A percentile compares a stretch with the other conserved stretches of the same genome.
These are phyloP conservation scores for Apamea monoglypha DNA, from an alignment of 2,888 invertebrate species.

Conservation along the genomic window DNA sequence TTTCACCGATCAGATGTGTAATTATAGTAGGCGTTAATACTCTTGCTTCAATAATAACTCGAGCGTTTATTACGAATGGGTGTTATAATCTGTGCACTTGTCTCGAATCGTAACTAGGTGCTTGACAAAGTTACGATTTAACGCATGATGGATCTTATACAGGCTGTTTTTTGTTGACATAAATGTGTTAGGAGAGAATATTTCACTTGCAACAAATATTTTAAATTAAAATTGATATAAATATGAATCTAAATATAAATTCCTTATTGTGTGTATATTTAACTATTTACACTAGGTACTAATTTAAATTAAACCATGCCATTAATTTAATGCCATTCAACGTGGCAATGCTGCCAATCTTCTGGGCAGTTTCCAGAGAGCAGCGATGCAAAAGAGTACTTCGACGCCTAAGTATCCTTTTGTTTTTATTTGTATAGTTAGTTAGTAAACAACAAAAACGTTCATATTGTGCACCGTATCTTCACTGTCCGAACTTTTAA, in stretches of 20 bases:
- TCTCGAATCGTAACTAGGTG: conserved; percentile 36
- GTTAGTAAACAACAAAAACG: too few relatives aligned
- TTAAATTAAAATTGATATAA: neutral
- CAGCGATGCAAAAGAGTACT: neutral
- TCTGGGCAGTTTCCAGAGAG: neutral
- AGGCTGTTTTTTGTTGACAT: conserved; percentile 4
- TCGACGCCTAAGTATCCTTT: neutral
- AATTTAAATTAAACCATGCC: too few relatives aligned
- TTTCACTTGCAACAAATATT: neutral
- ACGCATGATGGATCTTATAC: conserved; percentile 29
- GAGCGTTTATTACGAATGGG: conserved; percentile 56
- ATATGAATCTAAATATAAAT: neutral
- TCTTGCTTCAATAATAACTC: conserved; percentile 64
- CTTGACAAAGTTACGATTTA: conserved; percentile 35
- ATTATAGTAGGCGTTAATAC: conserved; percentile 77
- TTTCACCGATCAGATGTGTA: conserved; percentile 80
- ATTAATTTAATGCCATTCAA: neutral
- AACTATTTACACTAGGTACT: neutral
- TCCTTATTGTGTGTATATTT: neutral
- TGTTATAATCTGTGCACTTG: conserved; percentile 50
- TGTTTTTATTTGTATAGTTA: neutral
- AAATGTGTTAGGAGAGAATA: neutral
- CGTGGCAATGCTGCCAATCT: neutral
- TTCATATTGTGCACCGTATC: too few relatives aligned
- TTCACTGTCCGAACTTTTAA: too few relatives aligned